Base-by-base conservation (phyloP, 2,888 invertebrate genomes). In the Adela reaumurella region DNA sequence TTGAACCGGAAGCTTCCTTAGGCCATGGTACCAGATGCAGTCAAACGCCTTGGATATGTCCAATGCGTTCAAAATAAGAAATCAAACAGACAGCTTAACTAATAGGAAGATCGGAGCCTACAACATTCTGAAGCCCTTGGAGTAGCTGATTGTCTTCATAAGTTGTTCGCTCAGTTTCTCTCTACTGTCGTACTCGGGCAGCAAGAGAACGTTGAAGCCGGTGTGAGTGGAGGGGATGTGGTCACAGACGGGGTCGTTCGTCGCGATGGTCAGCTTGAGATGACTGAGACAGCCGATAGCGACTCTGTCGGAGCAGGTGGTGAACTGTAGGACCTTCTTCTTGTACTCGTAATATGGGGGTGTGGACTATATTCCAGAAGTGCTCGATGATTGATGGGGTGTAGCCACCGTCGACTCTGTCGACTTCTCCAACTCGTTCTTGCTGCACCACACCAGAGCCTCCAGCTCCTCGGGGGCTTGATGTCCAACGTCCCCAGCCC, bases 391-490 rank as follows among this genome's bases (percentile, higher is more conserved):
- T 88, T 56, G 86, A 84, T 1, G 92, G 89, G 3, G 89, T 88
- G 69, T 94, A 97, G 6, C 95, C 96, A 46, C 93, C 94, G 65
- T 97, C 96, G 70, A 97, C 64, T 94, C 94, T 0, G 96, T 94
- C 0, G 94, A 89, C 56, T 89, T 87, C 69, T 97, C 94, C 58
- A 97, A 68, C 62, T 93, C 94, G 59, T 89, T 85, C 79, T 89
- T 89, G 68, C 92, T 92, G 20, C 94, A 94, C 69, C 94, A 94
- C 43, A 94, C 92, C n/a, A 94, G 81, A 56, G 90, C 84, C 64
- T 97, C 97, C 10, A 97, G 87, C 76, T 97, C 97, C 64, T 95
- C 94, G 0, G 97, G 94, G n/a, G n/a, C n/a, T n/a, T n/a, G n/a
- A n/a, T n/a, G n/a, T n/a, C n/a, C n/a, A n/a, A n/a, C n/a, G n/a